Percentiles rank a stretch among this genome's conserved stretches.
Conservation (phyloP, 2,113 vertebrate genomes). For the Eulemur macaco region DNA sequence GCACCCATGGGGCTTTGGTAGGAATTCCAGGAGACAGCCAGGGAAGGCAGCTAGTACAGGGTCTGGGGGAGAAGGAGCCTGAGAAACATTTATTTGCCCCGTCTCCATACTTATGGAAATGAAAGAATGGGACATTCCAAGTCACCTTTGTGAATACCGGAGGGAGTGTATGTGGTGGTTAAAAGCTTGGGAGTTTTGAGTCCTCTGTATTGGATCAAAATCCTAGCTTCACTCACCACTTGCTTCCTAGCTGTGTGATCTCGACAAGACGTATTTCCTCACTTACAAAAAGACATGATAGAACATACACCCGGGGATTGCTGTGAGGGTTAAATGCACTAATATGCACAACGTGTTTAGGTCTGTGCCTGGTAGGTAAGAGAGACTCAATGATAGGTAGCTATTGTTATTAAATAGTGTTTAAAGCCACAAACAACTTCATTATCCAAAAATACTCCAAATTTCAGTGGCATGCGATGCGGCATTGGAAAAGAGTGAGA, state of each 20-base stretch:
- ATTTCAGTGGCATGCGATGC: not conserved
- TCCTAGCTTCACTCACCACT: not conserved
- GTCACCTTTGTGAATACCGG: not conserved
- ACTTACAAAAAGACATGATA: not conserved
- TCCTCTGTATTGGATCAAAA: not conserved
- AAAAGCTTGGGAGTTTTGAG: not conserved
- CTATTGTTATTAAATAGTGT: not conserved
- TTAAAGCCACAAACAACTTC: not conserved
- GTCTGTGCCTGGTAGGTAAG: not conserved
- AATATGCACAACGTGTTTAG: not conserved
- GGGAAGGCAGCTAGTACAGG: not conserved
- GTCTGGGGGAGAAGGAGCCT: not conserved
- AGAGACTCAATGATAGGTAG: not conserved
- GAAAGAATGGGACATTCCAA: not conserved
- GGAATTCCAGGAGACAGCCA: not conserved
- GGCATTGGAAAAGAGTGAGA: not conserved
- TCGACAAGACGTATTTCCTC: not conserved
- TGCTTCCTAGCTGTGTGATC: not conserved
- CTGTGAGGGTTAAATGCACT: not conserved
- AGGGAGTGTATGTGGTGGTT: not conserved
- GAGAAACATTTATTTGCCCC: not conserved
- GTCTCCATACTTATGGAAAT: not conserved
- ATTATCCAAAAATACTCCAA: not conserved
- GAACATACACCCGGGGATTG: not conserved
- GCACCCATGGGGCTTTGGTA: not conserved